A percentile compares a stretch with the other conserved stretches of the same genome.
Evolutionary conservation across 1,140 invertebrate genomes (phyloP).

Genomic region (Bradysia coprophila): DNA sequence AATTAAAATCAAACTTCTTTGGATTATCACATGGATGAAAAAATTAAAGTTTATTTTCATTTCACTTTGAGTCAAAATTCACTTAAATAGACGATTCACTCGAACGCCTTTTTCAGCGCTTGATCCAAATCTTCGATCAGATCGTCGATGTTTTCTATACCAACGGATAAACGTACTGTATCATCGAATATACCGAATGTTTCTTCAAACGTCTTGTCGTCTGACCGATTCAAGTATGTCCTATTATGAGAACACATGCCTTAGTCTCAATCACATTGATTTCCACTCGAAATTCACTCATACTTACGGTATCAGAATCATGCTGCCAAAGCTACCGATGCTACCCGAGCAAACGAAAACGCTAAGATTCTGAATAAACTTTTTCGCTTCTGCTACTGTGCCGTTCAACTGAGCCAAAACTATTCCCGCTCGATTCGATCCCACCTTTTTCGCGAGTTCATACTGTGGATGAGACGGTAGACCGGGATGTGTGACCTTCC

Average conservation of each 20-base stretch:
- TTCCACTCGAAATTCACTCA: neutral
- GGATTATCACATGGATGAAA: too few relatives aligned
- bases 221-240: too few relatives aligned
- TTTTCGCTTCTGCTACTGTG: constrained; percentile 34
- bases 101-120: constrained; percentile 15
- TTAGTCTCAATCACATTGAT: neutral
- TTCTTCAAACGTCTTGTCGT: constrained; percentile 9
- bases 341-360: constrained; percentile 79
- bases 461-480: constrained; percentile 66
- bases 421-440: constrained; percentile 63
- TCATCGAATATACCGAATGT: constrained; percentile 35
- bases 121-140: constrained; percentile 38
- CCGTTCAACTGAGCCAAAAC: constrained; percentile 58
- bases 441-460: constrained; percentile 48
- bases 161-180: constrained; percentile 41
- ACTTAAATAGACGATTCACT: neutral
- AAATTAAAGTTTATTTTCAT: neutral
- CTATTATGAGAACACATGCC: constrained; percentile 14
- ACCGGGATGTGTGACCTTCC: constrained; percentile 63
- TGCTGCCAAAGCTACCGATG: constrained; percentile 49
- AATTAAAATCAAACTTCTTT: too few relatives aligned
- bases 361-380: constrained; percentile 59
- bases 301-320: neutral
- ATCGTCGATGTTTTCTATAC: constrained; percentile 37
- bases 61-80: neutral